Evolutionary conservation across 2,797 vertebrate genomes (phyloP), one percentile per base, ranked within the genome.

Genomic region (Pangasius djambal): DNA sequence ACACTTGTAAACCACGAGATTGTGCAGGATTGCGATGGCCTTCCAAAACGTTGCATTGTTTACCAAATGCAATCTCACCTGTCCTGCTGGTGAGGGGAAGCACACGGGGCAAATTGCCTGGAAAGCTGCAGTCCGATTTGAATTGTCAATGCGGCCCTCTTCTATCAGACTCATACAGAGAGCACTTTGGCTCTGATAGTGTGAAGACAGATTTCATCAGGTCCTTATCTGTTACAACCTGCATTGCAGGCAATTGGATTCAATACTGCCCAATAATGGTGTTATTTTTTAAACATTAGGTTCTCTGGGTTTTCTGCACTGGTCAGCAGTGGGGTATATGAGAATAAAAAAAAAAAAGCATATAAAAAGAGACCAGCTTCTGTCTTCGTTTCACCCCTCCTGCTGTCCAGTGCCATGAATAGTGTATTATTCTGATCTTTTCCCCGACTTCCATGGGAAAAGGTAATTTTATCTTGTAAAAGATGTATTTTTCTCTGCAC

Each of bases 271-370:
- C 96, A 96, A 97, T 97, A 97, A 97, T 96, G 91, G 94, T 95
- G 94, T 95, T 97, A 94, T 98, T 98, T 97, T 97, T 97, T 97
- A 97, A 97, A 98, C 97, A 97, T 97, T 97, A 97, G 96, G 92
- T 95, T 94, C 94, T 90, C 93, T 95, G 95, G 94, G 83, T 92
- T 95, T 97, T 98, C 96, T 98, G 97, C 96, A 94, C 94, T 96
- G 97, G 97, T 98, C 97, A 98, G 96, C 96, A 97, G 91, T 93
- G 93, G 94, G 90, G 83, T 93, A 88, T 93, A 92, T 82, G 79
- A 92, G 93, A 89, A 92, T 89, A 91, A 92, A 92, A 86, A 84
- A 85, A 89, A 89, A 84, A 89, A 92, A 90, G 89, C 90, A 91
- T 93, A 94, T 93, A 93, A 93, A 94, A 94, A 92, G 88, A 82